Evolutionary conservation across 2,113 vertebrate genomes (phyloP), one percentile per base, ranked within the genome.

Genomic region (Erinaceus europaeus): DNA sequence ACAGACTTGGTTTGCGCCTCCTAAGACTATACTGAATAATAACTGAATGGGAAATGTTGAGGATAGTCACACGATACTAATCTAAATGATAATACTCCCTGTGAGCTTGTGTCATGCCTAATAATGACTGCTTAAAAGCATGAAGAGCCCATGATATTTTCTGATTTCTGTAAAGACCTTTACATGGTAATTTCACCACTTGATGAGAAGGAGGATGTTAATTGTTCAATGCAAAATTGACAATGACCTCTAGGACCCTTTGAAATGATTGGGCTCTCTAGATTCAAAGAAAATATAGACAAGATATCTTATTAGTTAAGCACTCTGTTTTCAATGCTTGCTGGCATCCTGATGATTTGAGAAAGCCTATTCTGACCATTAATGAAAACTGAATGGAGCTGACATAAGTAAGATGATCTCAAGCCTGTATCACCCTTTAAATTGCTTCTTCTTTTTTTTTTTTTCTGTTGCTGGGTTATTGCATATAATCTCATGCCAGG

Each of bases 301-400:
- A 91, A 73, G 73, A 59, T 85, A 67, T 68, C 72, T 65, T 90
- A 67, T 75, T 82, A 62, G 65, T 69, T 81, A 71, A 86, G 73
- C 52, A 82, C 74, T 93, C 61, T 38, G 86, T 86, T 91, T 62
- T 86, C 61, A 84, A 62, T 42, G 69, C 78, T 92, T 88, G 62
- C 84, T 86, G 89, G 64, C 64, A 84, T 90, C 78, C 73, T 81
- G 88, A 89, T 93, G 91, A 92, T 81, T 91, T 44, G 62, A 84
- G 77, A 88, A 92, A 76, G 10, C 42, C 62, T 85, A 81, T 90
- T 93, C 76, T 92, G 53, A 86, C 64, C 81, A 65, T 91, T 94
- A 93, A 93, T 93, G 88, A 93, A 95, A 95, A 89, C 89, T 90
- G 90, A 94, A 90, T 92, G 90, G 84, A 88, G 76, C 93, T 94